Evolutionary conservation across 1,140 invertebrate genomes (phyloP).

Genomic region (Mamestra configurata): DNA sequence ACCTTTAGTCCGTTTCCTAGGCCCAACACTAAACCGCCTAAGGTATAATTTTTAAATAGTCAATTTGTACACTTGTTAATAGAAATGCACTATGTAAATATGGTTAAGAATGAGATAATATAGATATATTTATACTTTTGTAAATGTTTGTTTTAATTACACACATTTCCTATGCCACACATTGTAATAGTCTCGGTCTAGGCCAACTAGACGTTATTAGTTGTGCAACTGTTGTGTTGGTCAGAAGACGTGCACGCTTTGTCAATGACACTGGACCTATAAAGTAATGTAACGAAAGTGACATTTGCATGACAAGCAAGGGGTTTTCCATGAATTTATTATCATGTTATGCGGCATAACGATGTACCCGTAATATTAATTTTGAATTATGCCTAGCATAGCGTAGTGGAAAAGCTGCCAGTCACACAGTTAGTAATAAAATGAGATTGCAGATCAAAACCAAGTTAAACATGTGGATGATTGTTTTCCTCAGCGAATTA

Average conservation of each 20-base stretch:
- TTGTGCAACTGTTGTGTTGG: slow-evolving; percentile 38
- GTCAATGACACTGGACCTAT: slow-evolving; percentile 41
- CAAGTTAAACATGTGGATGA: too few species aligned
- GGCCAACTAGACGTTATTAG: slow-evolving; percentile 29
- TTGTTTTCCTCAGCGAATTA: too few species aligned
- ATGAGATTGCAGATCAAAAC: too few species aligned
- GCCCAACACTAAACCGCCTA: slow-evolving; percentile 72
- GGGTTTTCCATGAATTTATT: slow-evolving; percentile 47
- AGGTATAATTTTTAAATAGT: slow-evolving; percentile 61
- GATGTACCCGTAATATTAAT: slow-evolving; percentile 24
- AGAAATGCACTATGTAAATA: slow-evolving; percentile 66
- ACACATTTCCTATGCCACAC: not conserved
- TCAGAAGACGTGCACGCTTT: slow-evolving; percentile 35
- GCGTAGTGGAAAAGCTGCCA: not conserved
- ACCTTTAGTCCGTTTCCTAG: slow-evolving; percentile 72
- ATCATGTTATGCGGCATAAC: not conserved
- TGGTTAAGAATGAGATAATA: slow-evolving; percentile 58
- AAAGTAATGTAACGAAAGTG: slow-evolving; percentile 49
- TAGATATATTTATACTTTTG: slow-evolving; percentile 70
- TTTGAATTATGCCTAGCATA: too few species aligned
- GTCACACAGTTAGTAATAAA: too few species aligned
- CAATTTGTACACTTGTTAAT: slow-evolving; percentile 69
- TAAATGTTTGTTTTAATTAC: slow-evolving; percentile 39
- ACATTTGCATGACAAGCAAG: slow-evolving; percentile 44
- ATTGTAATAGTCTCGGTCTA: slow-evolving; percentile 36